Conservation (phyloP, 2,888 invertebrate genomes). For the Thecocarcelia acutangulata region DNA sequence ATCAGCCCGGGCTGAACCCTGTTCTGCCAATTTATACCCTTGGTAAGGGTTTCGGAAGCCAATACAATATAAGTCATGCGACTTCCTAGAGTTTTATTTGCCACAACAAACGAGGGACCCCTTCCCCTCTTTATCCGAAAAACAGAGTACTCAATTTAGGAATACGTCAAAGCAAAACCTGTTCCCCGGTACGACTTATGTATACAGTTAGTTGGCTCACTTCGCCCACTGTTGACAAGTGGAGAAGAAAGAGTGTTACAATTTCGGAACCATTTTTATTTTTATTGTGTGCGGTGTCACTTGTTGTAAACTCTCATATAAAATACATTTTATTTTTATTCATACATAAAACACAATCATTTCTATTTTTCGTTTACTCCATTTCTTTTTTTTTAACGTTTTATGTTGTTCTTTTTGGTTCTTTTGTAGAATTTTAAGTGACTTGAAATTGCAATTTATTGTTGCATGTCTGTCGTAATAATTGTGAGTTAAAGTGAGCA, state of each 20-base stretch:
- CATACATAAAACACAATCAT: constrained; percentile 54
- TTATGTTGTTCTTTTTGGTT: constrained; percentile 19
- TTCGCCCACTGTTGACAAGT: constrained; percentile 22
- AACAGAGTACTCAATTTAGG: no score
- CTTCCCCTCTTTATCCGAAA: no score
- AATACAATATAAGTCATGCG: no score
- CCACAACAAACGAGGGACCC: no score
- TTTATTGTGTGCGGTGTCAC: constrained; percentile 39
- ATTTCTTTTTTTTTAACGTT: constrained; percentile 23
- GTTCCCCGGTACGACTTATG: no score
- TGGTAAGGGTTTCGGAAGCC: no score
- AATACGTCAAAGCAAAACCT: no score
- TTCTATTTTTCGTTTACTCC: constrained; percentile 19
- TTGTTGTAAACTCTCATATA: constrained; percentile 59
- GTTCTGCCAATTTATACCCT: no score
- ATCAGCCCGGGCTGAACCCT: no score
- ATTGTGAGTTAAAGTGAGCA: constrained; percentile 68
- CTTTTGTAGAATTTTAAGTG: constrained; percentile 78
- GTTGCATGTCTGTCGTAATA: constrained; percentile 72
- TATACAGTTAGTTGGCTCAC: not conserved
- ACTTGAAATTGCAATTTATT: constrained; percentile 80
- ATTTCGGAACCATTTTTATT: constrained; percentile 24
- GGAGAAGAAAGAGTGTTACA: constrained; percentile 26
- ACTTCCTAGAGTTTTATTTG: no score
- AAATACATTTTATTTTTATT: constrained; percentile 55